A percentile compares a stretch with the other conserved stretches of the same genome.
These are phyloP conservation scores for Dermochelys coriacea DNA, from an alignment of 2,797 vertebrate species.

Conservation along the genomic window DNA sequence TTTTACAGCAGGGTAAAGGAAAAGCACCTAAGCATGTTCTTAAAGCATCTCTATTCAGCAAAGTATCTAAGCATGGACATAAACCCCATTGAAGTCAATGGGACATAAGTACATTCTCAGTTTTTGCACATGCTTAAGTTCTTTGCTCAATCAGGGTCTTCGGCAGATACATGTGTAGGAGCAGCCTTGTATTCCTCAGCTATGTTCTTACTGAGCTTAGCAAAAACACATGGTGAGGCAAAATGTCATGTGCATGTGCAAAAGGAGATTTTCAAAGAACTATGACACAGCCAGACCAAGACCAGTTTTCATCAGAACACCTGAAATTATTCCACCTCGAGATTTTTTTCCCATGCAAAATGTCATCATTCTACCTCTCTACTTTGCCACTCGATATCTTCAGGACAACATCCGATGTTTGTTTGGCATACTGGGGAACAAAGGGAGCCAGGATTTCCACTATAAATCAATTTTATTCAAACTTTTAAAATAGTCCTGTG, in stretches of 20 bases:
- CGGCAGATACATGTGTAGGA: background rate
- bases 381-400: background rate
- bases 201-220: background rate
- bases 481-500: background rate
- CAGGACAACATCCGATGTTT: background rate
- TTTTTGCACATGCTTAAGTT: background rate
- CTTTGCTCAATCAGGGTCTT: background rate
- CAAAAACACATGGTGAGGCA: background rate
- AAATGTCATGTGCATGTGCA: background rate
- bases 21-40: background rate
- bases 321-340: background rate
- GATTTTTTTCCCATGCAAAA: background rate
- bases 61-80: background rate
- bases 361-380: background rate
- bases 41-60: background rate
- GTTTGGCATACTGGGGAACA: background rate
- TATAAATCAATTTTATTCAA: background rate
- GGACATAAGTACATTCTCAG: background rate
- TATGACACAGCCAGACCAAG: background rate
- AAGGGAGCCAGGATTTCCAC: background rate
- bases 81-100: background rate
- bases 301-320: background rate
- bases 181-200: background rate
- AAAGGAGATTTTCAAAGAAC: background rate
- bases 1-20: background rate